These are phyloP conservation scores for Noctilio leporinus DNA, from an alignment of 2,113 vertebrate genomes.

Conservation along the genomic window DNA sequence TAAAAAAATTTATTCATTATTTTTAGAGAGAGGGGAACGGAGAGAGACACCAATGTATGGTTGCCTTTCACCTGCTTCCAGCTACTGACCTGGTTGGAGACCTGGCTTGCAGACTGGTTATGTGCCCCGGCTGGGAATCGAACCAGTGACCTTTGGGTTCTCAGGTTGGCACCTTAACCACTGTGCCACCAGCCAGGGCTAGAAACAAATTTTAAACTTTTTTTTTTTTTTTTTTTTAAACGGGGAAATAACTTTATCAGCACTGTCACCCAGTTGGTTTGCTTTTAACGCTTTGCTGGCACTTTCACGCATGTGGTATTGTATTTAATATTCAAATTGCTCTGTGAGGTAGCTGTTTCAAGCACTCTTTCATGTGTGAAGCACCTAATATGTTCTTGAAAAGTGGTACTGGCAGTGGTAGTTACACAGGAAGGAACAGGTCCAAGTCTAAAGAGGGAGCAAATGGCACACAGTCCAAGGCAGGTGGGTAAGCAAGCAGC, in stretches of 20 bases:
- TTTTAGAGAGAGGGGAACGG: too few species aligned
- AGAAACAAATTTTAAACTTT: too few species aligned
- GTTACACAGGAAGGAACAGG: neutral
- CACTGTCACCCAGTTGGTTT: neutral
- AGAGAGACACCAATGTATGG: too few species aligned
- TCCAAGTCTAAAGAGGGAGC: neutral
- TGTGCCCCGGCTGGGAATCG: too few species aligned
- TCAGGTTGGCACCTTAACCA: too few species aligned
- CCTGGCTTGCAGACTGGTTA: too few species aligned
- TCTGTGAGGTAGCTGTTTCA: neutral
- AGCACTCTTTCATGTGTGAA: neutral
- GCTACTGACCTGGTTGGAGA: too few species aligned
- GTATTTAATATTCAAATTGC: neutral
- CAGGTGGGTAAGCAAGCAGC: neutral
- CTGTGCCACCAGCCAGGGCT: too few species aligned
- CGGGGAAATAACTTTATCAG: neutral
- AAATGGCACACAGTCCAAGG: neutral
- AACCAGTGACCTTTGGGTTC: too few species aligned
- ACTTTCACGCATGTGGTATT: neutral
- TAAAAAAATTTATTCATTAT: too few species aligned
- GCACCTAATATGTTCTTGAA: neutral
- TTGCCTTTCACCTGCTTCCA: too few species aligned
- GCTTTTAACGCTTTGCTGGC: neutral
- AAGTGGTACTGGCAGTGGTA: neutral
- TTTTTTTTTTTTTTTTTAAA: neutral